These are phyloP conservation scores for Notodonta dromedarius DNA, from an alignment of 2,888 invertebrate genomes.

Conservation along the genomic window DNA sequence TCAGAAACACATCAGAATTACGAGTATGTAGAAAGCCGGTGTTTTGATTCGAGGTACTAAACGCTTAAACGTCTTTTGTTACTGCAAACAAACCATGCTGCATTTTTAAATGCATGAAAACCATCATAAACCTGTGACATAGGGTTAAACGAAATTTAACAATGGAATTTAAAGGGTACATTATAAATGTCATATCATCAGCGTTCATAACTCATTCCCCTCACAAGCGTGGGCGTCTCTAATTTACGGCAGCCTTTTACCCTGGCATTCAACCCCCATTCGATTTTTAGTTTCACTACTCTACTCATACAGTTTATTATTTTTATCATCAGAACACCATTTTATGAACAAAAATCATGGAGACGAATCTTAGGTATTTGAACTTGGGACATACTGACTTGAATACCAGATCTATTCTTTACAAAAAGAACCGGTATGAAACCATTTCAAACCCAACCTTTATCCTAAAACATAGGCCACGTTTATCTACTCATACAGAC, in stretches of 20 bases:
- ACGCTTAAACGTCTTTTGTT: not conserved
- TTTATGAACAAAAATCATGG: not conserved
- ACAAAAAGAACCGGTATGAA: not conserved
- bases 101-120: not conserved
- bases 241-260: conserved; percentile 19
- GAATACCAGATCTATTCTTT: not conserved
- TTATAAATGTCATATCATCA: conserved; percentile 13
- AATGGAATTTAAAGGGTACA: conserved; percentile 1
- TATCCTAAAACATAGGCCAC: not conserved
- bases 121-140: not conserved
- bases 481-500: conserved; percentile 17
- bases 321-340: not conserved
- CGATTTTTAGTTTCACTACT: not conserved
- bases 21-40: too few species aligned
- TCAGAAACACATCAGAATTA: not conserved
- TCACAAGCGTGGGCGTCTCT: conserved; percentile 15
- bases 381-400: too few species aligned
- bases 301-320: not conserved
- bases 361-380: too few species aligned
- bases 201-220: conserved; percentile 13
- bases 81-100: not conserved
- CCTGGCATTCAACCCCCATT: not conserved
- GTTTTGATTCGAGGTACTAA: too few species aligned
- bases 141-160: not conserved
- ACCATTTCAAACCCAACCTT: not conserved